These are phyloP conservation scores for Hormaphis cornu DNA, from an alignment of 1,140 invertebrate species.

Conservation along the genomic window DNA sequence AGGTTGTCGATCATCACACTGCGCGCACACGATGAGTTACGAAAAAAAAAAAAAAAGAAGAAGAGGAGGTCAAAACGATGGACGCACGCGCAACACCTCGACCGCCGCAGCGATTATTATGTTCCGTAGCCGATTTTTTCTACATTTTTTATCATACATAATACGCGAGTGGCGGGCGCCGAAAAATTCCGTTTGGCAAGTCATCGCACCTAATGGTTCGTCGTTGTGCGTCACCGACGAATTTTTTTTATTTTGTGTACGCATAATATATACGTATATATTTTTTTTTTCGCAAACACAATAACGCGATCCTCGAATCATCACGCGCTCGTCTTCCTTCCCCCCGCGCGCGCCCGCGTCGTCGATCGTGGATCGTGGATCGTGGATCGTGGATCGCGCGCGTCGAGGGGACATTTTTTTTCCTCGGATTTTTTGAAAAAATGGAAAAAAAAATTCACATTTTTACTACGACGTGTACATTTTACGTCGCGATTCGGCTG, in stretches of 20 bases:
- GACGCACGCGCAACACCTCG: not conserved
- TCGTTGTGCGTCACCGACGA: not conserved
- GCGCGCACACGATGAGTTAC: not conserved
- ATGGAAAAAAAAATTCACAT: no score
- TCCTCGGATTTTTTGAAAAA: no score
- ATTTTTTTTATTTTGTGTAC: not conserved
- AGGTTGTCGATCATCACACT: constrained; percentile 28
- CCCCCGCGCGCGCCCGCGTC: no score
- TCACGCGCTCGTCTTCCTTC: no score
- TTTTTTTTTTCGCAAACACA: no score
- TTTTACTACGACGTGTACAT: no score
- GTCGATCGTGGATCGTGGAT: no score
- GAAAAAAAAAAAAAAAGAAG: not conserved
- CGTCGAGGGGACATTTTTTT: no score
- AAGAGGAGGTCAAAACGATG: constrained; percentile 6
- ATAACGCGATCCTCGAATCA: no score
- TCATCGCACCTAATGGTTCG: constrained; percentile 28
- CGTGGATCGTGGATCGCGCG: no score
- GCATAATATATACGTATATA: not conserved
- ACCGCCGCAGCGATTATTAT: not conserved
- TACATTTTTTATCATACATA: not conserved
- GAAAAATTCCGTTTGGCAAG: constrained; percentile 12
- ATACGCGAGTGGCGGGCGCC: not conserved
- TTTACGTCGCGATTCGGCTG: no score
- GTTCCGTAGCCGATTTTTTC: no score